Evolutionary conservation across 2,797 vertebrate species (phyloP), one percentile per base, ranked within the genome.

Genomic region (Notoglanidium macrostoma): DNA sequence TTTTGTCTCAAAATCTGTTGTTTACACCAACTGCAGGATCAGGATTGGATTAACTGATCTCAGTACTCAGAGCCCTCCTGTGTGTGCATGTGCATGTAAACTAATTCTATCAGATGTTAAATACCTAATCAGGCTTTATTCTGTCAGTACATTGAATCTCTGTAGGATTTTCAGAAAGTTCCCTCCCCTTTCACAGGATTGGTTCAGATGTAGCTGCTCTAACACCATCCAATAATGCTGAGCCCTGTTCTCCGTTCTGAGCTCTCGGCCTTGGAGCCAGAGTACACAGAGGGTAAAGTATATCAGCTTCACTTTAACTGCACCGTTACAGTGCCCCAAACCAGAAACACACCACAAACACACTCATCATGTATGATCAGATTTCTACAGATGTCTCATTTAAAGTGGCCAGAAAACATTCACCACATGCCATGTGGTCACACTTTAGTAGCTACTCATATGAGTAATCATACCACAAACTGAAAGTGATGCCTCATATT

Each of bases 181-280:
- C 35, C 55, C 59, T 81, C 72, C 19, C 78, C 51, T 89, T 89
- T 87, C 26, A 15, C 88, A 91, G 90, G 89, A 90, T 83, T 82
- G 83, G 79, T 90, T 90, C 86, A 79, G 59, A 86, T 91, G 88
- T 85, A 91, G 89, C 84, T 88, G 87, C 61, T 46, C 76, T 67
- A 55, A 79, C 87, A 72, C 86, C 63, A 55, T 86, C 86, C 84
- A 83, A 91, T 77, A 89, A 91, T 91, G 90, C 80, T 91, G 88
- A 91, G 90, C 77, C 90, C 90, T 29, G 89, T 91, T 88, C 90
- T 91, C 86, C 90, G 85, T 90, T 91, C 90, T 65, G 90, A 91
- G 85, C 90, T 91, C 12, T 84, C 90, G 51, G 86, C 85, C 73
- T 78, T 91, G 72, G 88, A 91, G 90, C 90, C 90, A 51, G 90